phyloP scores from a whole-genome alignment of 2,797 vertebrate species.

The Erithacus rubecula region DNA sequence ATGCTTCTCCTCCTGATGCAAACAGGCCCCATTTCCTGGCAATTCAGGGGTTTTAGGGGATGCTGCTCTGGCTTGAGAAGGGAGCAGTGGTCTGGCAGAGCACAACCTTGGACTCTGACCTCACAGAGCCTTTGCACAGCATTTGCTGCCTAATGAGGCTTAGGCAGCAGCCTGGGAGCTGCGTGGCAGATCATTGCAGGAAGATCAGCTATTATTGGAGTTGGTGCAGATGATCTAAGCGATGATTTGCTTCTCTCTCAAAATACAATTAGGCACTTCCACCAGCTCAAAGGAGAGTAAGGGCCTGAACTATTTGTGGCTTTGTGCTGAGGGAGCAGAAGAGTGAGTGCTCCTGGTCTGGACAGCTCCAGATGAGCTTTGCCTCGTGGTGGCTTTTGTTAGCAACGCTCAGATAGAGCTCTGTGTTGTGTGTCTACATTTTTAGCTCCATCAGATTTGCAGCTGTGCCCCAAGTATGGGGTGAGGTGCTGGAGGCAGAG shows the following conservation, averaged over 20 bases:
- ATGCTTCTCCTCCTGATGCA: not conserved
- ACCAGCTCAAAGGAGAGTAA: not conserved
- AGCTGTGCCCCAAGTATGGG: not conserved
- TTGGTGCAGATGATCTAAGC: not conserved
- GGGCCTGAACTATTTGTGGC: constrained; percentile 19
- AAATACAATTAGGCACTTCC: constrained; percentile 15
- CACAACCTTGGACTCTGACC: not conserved
- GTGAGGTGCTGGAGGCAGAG: not conserved
- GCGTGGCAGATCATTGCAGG: not conserved
- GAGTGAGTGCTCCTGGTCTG: not conserved
- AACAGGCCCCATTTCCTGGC: not conserved
- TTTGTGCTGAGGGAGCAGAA: not conserved
- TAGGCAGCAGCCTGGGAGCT: not conserved
- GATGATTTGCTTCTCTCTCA: constrained; percentile 10
- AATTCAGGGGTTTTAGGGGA: not conserved
- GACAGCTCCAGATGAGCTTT: not conserved
- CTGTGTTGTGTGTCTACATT: not conserved
- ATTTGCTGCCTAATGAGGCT: constrained; percentile 29
- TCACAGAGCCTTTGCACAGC: not conserved
- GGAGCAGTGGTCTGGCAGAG: not conserved
- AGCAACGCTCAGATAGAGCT: not conserved
- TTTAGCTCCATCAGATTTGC: not conserved
- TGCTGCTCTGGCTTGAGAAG: not conserved
- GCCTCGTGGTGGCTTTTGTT: not conserved
- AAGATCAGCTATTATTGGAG: constrained; percentile 32